These are phyloP conservation scores for Pontoporia blainvillei DNA, from an alignment of 2,113 vertebrate species.

Conservation along the genomic window DNA sequence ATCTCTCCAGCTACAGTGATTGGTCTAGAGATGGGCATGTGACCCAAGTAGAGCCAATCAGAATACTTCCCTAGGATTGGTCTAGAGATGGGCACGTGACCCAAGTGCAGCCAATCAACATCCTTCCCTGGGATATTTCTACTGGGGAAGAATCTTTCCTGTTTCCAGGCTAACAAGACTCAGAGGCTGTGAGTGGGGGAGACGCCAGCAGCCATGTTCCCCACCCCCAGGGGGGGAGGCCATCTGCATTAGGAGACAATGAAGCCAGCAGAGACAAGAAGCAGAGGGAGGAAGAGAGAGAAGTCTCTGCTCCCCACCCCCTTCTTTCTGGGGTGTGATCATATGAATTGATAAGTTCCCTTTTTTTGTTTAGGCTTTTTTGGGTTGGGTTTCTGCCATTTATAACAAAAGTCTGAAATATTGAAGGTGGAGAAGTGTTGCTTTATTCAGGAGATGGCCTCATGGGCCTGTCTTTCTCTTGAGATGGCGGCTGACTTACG, in stretches of 20 bases:
- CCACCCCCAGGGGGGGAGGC: background rate
- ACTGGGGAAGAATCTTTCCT: background rate
- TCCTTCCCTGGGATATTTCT: background rate
- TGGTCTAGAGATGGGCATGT: background rate
- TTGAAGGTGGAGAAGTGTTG: background rate
- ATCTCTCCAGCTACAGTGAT: background rate
- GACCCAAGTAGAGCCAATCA: background rate
- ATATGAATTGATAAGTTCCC: background rate
- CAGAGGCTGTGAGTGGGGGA: background rate
- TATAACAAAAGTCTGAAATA: background rate
- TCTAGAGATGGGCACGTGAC: too few species aligned
- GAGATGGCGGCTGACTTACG: background rate
- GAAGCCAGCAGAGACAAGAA: background rate
- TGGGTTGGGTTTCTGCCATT: background rate
- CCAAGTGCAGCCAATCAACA: too few species aligned
- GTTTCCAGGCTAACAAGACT: background rate
- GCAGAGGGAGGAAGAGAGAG: background rate
- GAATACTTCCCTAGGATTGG: background rate
- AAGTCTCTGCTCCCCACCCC: background rate
- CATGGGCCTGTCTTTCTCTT: background rate
- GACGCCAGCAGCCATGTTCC: accelerated
- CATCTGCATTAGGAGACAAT: too few species aligned
- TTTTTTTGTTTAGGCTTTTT: background rate
- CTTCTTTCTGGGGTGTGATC: too few species aligned
- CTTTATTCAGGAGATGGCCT: background rate